phyloP scores from a whole-genome alignment of 2,797 vertebrate genomes.

The Chromobotia macracanthus region DNA sequence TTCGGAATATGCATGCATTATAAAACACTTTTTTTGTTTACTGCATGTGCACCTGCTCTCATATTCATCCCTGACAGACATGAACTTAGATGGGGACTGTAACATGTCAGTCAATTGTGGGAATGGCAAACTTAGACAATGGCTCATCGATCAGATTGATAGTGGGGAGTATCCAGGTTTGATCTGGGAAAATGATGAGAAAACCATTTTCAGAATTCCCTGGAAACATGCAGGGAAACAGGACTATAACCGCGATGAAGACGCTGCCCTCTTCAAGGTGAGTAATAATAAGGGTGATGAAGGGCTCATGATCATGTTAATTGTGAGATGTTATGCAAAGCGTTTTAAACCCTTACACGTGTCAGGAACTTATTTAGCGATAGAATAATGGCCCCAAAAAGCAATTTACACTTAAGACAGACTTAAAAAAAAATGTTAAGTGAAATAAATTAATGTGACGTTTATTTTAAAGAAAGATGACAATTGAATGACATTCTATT shows the following conservation, averaged over 20 bases:
- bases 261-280: slow-evolving; percentile 97
- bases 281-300: background rate
- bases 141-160: slow-evolving; percentile 98
- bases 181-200: slow-evolving; percentile 95
- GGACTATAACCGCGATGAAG: slow-evolving; percentile 97
- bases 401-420: too few species aligned
- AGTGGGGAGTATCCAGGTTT: slow-evolving; percentile 89
- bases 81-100: slow-evolving; percentile 84
- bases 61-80: slow-evolving; percentile 66
- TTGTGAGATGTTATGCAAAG: too few species aligned
- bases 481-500: too few species aligned
- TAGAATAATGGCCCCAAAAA: too few species aligned
- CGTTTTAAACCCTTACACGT: background rate
- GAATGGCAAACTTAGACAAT: slow-evolving; percentile 97
- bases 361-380: background rate
- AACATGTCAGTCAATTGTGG: slow-evolving; percentile 88
- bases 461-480: too few species aligned
- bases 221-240: slow-evolving; percentile 99
- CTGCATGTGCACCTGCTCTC: slow-evolving; percentile 53
- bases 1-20: slow-evolving; percentile 20
- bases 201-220: slow-evolving; percentile 94
- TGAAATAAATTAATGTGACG: too few species aligned
- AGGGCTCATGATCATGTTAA: background rate
- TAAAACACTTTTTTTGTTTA: slow-evolving; percentile 27
- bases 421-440: too few species aligned